Conservation (phyloP, 2,797 vertebrate species). For the Lacerta viridis region DNA sequence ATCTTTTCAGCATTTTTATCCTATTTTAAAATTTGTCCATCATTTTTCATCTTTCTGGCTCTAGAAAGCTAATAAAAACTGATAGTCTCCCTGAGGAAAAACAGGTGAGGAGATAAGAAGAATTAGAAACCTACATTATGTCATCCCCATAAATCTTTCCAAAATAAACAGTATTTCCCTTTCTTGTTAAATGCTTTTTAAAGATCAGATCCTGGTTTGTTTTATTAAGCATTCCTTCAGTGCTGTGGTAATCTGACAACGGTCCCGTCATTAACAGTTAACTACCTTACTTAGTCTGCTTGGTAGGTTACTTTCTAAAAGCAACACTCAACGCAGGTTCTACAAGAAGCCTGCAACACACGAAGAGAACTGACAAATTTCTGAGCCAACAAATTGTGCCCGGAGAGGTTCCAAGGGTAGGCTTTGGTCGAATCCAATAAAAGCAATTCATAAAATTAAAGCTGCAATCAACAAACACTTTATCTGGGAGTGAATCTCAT, state of each 20-base stretch:
- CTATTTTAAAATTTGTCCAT: conserved; percentile 78
- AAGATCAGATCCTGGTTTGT: conserved; percentile 54
- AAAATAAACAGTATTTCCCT: conserved; percentile 77
- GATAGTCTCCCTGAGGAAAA: conserved; percentile 80
- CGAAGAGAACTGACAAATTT: rapidly evolving
- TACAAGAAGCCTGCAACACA: background rate
- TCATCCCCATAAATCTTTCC: conserved; percentile 79
- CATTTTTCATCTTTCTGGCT: conserved; percentile 74
- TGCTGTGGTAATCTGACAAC: conserved; percentile 63
- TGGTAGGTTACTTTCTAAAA: conserved; percentile 34
- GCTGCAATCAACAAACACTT: background rate
- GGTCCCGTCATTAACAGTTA: conserved; percentile 8
- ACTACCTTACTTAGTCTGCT: background rate
- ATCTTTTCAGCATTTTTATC: conserved; percentile 62
- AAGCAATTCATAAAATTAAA: conserved; percentile 49
- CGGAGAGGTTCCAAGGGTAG: background rate
- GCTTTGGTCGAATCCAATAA: conserved; percentile 27
- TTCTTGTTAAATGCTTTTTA: conserved; percentile 70
- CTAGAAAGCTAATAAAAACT: conserved; percentile 76
- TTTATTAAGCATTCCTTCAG: conserved; percentile 32
- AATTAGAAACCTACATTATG: conserved; percentile 60
- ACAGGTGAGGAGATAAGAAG: conserved; percentile 78
- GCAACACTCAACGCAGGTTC: conserved; percentile 42
- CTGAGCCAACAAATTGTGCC: conserved; percentile 32
- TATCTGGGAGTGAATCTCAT: background rate